phyloP scores from a whole-genome alignment of 1,140 invertebrate species.

The Eumaeus atala region DNA sequence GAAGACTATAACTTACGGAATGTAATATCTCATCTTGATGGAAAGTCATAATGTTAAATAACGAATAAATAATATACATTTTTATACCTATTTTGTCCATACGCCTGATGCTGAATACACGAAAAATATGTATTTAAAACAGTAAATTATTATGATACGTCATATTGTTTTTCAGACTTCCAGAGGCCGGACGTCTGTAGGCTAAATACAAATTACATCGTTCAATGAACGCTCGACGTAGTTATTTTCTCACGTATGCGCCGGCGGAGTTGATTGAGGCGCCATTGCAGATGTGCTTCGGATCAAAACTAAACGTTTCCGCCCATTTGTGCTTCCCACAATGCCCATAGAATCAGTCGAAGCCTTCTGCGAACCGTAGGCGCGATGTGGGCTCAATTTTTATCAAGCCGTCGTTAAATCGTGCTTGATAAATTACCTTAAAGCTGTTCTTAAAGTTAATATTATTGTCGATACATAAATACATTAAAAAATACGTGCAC shows the following conservation, averaged over 20 bases:
- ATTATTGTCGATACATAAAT: slow-evolving; percentile 1
- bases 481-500: too few species aligned
- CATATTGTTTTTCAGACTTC: slow-evolving; percentile 9
- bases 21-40: too few species aligned
- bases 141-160: too few species aligned
- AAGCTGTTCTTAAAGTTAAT: slow-evolving; percentile 10
- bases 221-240: neutral
- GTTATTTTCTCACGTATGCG: slow-evolving; percentile 64
- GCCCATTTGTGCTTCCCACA: slow-evolving; percentile 60
- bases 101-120: too few species aligned
- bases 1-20: too few species aligned
- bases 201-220: neutral
- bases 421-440: slow-evolving; percentile 27
- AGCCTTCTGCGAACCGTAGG: slow-evolving; percentile 61
- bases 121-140: too few species aligned
- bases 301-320: slow-evolving; percentile 41
- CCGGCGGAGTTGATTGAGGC: slow-evolving; percentile 38
- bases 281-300: slow-evolving; percentile 44
- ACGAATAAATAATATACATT: too few species aligned
- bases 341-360: slow-evolving; percentile 42
- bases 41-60: too few species aligned
- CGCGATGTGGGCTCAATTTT: slow-evolving; percentile 55
- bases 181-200: slow-evolving; percentile 15
- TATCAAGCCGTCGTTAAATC: slow-evolving; percentile 45
- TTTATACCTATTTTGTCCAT: too few species aligned